Base-by-base conservation (phyloP, 2,797 vertebrate species). In the Florisuga fusca region DNA sequence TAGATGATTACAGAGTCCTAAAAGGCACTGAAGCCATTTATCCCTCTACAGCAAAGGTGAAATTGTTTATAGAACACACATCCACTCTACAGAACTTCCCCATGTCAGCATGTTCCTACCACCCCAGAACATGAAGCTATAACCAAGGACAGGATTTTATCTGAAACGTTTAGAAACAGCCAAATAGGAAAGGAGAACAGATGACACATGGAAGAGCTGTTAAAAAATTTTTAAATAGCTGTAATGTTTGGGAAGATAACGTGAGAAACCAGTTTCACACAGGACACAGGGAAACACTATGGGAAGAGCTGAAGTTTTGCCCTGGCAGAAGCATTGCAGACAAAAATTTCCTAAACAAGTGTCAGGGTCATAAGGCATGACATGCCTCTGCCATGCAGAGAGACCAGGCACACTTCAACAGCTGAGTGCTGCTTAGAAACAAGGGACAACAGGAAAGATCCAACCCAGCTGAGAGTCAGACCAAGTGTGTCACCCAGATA, bases 161-260 rank as follows among this genome's bases (percentile, higher is more conserved):
- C 51, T 3, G 11, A 54, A 75, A 81, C 46, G 38, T 41, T 94
- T 69, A 89, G 55, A 66, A 81, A 75, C 43, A 66, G 68, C 43
- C 88, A 69, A 84, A 89, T 14, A 89, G 75, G 82, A 87, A 88
- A 86, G 36, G 27, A 62, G 78, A 95, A 80, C 66, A 91, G 64
- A 89, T 69, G 72, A 93, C 69, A 89, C 34, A 59, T 27, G 57
- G 41, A 80, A 78, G 34, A 73, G 22, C 2, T 53, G 26, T 57
- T 27, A 27, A 9, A 9, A 22, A 25, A 43, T 69, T 13, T 38
- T 41, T 41, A 33, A 50, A 71, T 1, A 84, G 29, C 19, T 67
- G 53, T 22, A 77, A 53, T 41, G 53, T 53, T 63, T 84, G 45
- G 63, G 53, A 84, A 61, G 46, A 87, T 4, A 57, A 38, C 6